Base-by-base conservation (phyloP, 2,797 vertebrate genomes). In the Esox masquinongy region DNA sequence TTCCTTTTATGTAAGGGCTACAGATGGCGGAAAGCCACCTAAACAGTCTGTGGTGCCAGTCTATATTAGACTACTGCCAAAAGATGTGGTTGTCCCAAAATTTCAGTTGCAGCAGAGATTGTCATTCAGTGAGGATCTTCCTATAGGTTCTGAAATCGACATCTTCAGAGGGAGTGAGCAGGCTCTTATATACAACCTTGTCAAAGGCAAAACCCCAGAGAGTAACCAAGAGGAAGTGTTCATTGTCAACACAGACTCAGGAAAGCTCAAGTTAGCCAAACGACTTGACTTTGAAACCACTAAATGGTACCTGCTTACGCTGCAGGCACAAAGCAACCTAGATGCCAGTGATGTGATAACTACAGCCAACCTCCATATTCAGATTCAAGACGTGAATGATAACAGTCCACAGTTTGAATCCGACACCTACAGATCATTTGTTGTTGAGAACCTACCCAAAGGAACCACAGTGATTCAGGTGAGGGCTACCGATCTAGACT, bases 361-460 rank as follows among this genome's bases (percentile, higher is more conserved):
- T 34, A 89, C 89, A 4, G 93, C 95, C 31, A 93, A 96, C 7
- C 82, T 96, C 22, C 94, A 87, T 73, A 90, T 96, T 87, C 94
- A 95, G 14, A 92, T 96, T 72, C 95, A 93, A 88, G 95, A 96
- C 80, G 88, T 85, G 11, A 96, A 96, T 80, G 95, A 96, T 73
- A 96, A 96, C 77, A 90, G 88, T 73, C 95, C 95, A 0, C 70
- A 93, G 79, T 91, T 96, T 79, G 95, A 96, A 29, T 94, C 95
- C 1, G 89, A 89, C 81, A 93, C 94, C 0, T 96, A 96, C 22
- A 90, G 94, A 80, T 93, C 94, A 14, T 94, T 92, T 59, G 64
- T 96, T 0, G 95, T 94, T 34, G 95, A 96, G 90, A 96, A 96
- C 80, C 84, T 95, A 79, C 93, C 93, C 2, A 86, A 75, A 22